Percentiles rank a stretch among this genome's conserved stretches.
These are phyloP conservation scores for Schlechtendalia chinensis DNA, from an alignment of 1,140 invertebrate genomes.

Conservation along the genomic window DNA sequence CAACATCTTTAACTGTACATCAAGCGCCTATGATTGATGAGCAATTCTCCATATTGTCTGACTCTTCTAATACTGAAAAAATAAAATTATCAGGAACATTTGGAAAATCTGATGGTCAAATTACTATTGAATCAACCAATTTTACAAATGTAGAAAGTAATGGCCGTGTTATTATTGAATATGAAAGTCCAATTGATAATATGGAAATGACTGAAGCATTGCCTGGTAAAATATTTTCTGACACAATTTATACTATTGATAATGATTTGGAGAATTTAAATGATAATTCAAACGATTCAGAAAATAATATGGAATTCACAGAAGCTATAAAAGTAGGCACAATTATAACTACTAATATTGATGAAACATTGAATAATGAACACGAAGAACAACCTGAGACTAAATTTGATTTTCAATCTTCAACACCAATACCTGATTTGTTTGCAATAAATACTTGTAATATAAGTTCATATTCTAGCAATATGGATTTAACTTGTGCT, in stretches of 20 bases:
- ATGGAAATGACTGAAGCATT: slow-evolving; percentile 41
- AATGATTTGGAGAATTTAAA: neutral
- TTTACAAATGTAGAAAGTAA: slow-evolving; percentile 25
- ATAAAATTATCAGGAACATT: neutral
- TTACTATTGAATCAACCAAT: neutral
- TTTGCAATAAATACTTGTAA: neutral
- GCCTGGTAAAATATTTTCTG: slow-evolving; percentile 26
- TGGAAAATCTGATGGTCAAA: slow-evolving; percentile 31
- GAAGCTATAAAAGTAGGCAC: neutral
- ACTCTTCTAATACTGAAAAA: slow-evolving; percentile 31
- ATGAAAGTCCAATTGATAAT: slow-evolving; percentile 42
- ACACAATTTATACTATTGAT: slow-evolving; percentile 31
- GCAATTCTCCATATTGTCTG: slow-evolving; percentile 33
- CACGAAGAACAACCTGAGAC: neutral
- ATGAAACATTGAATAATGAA: slow-evolving; percentile 18
- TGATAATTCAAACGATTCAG: slow-evolving; percentile 11
- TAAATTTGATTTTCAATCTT: neutral
- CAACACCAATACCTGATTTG: neutral
- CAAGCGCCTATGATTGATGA: slow-evolving; percentile 37
- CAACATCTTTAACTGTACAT: slow-evolving; percentile 20
- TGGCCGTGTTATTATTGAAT: slow-evolving; percentile 20
- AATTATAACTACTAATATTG: neutral
- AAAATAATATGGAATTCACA: slow-evolving; percentile 34
- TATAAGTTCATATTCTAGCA: slow-evolving; percentile 5
- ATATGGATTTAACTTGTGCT: slow-evolving; percentile 29